phyloP scores from a whole-genome alignment of 2,113 vertebrate species.

The Calonectris borealis region DNA sequence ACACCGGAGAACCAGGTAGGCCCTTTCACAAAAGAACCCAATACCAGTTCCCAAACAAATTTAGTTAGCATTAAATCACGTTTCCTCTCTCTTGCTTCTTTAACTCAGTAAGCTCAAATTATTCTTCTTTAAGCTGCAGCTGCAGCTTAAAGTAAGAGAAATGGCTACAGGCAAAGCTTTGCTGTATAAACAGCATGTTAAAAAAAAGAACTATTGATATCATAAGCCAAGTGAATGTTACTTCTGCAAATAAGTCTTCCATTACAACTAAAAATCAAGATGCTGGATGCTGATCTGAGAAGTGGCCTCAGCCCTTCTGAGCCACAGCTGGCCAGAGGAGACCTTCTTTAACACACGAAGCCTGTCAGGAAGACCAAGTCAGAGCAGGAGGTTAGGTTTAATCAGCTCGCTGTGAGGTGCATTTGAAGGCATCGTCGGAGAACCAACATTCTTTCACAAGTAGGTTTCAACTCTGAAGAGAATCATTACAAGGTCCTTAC shows the following conservation, averaged over 20 bases:
- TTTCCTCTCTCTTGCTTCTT: neutral
- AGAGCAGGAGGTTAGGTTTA: neutral
- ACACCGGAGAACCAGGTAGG: neutral
- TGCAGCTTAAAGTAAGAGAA: neutral
- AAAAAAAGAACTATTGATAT: neutral
- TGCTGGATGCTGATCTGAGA: neutral
- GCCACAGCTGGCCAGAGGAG: neutral
- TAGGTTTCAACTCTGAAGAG: neutral
- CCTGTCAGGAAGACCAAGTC: neutral
- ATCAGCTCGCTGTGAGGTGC: fast-evolving
- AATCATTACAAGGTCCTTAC: neutral
- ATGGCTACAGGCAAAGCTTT: neutral
- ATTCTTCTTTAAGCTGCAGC: neutral
- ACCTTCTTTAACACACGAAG: neutral
- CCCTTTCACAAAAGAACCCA: neutral
- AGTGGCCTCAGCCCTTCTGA: neutral
- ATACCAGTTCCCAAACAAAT: neutral
- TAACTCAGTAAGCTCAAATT: neutral
- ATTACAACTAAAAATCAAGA: neutral
- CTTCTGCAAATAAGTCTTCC: neutral
- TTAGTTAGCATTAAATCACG: neutral
- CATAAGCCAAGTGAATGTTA: neutral
- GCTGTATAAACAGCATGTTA: neutral
- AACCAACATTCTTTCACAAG: neutral
- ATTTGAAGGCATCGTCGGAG: fast-evolving